These are phyloP conservation scores for Athalia cordata DNA, from an alignment of 2,888 invertebrate species.

Conservation along the genomic window DNA sequence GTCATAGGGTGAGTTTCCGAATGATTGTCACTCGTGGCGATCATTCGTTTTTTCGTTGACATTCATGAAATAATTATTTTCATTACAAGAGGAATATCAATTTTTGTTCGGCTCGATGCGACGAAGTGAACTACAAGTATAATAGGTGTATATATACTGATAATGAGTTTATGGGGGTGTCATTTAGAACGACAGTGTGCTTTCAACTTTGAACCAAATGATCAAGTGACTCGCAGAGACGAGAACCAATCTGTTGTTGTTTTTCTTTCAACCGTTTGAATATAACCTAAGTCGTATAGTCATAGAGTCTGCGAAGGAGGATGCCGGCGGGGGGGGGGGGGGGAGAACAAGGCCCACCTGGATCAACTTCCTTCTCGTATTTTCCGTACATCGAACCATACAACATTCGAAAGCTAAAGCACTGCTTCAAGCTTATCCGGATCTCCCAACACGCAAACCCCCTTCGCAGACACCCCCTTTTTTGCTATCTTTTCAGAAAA, in stretches of 20 bases:
- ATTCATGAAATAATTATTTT: too few relatives aligned
- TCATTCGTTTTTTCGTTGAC: background rate
- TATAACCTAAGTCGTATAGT: background rate
- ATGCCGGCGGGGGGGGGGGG: too few relatives aligned
- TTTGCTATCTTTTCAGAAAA: background rate
- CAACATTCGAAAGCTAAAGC: too few relatives aligned
- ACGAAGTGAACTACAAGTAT: too few relatives aligned
- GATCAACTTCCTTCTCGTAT: constrained; percentile 66
- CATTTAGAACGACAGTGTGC: too few relatives aligned
- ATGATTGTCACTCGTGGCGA: too few relatives aligned
- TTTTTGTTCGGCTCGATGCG: too few relatives aligned
- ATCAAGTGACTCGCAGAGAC: constrained; percentile 53
- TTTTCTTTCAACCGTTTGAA: constrained; percentile 57
- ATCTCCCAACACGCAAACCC: constrained; percentile 63
- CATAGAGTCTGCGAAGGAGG: too few relatives aligned
- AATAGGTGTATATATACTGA: too few relatives aligned
- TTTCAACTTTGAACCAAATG: too few relatives aligned
- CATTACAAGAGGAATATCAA: too few relatives aligned
- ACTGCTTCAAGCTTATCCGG: constrained; percentile 60
- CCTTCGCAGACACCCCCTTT: constrained; percentile 52
- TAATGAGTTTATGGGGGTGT: too few relatives aligned
- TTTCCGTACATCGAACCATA: background rate
- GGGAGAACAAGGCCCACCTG: constrained; percentile 62
- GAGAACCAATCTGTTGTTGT: constrained; percentile 65
- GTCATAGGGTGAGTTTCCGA: constrained; percentile 75